Conservation (phyloP, 2,113 vertebrate genomes). For the Cebus imitator region DNA sequence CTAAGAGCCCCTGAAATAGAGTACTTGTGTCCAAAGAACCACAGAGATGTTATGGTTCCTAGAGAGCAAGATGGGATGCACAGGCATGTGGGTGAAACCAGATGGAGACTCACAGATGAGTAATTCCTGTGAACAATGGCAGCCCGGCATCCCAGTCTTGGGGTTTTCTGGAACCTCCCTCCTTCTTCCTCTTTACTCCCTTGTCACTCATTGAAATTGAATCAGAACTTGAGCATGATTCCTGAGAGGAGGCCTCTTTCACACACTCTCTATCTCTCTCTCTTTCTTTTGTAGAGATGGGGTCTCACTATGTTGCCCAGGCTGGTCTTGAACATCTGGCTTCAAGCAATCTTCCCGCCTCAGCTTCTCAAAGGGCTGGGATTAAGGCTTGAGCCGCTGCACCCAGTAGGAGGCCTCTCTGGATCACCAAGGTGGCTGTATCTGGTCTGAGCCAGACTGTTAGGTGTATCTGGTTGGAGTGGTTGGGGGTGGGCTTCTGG, state of each 20-base stretch:
- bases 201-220: background rate
- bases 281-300: too few species aligned
- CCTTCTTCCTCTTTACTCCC: background rate
- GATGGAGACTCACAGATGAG: background rate
- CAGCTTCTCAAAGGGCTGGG: too few species aligned
- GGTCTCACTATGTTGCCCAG: too few species aligned
- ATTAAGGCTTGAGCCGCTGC: too few species aligned
- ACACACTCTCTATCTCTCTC: too few species aligned
- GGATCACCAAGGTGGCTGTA: background rate
- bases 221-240: background rate
- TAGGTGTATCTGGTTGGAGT: background rate
- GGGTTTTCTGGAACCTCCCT: background rate
- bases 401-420: background rate
- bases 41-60: background rate
- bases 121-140: background rate
- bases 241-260: background rate
- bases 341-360: too few species aligned
- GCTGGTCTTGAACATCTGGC: too few species aligned
- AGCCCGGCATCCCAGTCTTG: too few species aligned
- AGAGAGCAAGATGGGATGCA: background rate
- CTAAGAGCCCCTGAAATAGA: background rate
- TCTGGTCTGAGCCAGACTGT: background rate
- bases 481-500: background rate
- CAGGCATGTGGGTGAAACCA: background rate
- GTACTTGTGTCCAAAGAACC: background rate